Evolutionary conservation across 2,888 invertebrate species (phyloP).

Genomic region (Limnephilus rhombicus): DNA sequence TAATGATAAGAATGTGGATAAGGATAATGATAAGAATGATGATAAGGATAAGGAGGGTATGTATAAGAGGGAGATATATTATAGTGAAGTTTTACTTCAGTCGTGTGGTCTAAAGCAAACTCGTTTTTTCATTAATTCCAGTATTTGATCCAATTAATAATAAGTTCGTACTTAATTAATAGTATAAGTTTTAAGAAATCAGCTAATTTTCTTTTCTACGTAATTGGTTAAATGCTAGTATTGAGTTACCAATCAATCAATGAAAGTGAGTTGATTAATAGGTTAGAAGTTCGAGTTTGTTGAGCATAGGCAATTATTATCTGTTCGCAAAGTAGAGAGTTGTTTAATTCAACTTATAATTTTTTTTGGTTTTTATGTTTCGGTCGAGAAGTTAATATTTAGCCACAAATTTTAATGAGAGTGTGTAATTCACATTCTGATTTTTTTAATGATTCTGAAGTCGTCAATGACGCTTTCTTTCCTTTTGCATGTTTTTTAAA

Average conservation of each 20-base stretch:
- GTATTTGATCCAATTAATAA: too few species aligned
- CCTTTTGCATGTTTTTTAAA: too few species aligned
- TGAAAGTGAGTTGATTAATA: neutral
- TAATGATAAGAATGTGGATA: too few species aligned
- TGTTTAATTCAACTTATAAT: neutral
- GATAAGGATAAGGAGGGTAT: too few species aligned
- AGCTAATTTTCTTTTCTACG: neutral
- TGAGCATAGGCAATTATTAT: neutral
- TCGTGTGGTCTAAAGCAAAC: too few species aligned
- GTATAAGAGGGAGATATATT: too few species aligned
- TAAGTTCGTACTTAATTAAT: neutral
- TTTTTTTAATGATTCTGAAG: too few species aligned
- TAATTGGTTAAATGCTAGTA: neutral
- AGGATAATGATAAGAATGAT: too few species aligned
- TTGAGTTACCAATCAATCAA: neutral
- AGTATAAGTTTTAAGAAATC: neutral
- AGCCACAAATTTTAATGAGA: neutral
- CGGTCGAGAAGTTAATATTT: neutral
- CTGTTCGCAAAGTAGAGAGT: neutral
- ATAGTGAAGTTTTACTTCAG: too few species aligned
- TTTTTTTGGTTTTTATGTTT: neutral
- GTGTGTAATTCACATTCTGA: too few species aligned
- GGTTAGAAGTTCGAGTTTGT: neutral
- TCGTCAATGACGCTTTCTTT: too few species aligned
- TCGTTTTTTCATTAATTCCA: too few species aligned